Conservation (phyloP, 2,888 invertebrate species). For the Oxyteleia sp. region DNA sequence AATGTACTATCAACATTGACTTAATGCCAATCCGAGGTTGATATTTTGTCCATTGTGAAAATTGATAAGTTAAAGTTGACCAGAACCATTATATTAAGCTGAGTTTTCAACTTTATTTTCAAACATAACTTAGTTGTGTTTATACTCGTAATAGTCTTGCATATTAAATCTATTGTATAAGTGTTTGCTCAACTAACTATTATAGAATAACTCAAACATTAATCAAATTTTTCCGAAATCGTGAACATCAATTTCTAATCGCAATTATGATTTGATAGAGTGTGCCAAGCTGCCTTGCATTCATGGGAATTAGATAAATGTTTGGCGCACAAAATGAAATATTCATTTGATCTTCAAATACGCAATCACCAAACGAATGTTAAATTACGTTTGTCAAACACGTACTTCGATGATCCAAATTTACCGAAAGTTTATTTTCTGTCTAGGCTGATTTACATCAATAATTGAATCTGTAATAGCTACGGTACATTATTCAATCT, state of each 20-base stretch:
- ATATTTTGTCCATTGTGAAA: too few relatives aligned
- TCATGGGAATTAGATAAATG: constrained; percentile 15
- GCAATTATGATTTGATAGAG: neutral
- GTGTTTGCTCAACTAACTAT: too few relatives aligned
- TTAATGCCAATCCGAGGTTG: too few relatives aligned
- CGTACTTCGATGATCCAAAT: constrained; percentile 23
- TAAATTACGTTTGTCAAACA: constrained; percentile 48
- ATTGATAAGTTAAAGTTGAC: too few relatives aligned
- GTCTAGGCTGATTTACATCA: constrained; percentile 38
- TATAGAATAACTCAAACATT: too few relatives aligned
- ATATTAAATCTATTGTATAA: too few relatives aligned
- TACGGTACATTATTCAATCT: constrained; percentile 24
- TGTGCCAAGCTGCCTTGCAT: neutral
- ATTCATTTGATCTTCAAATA: constrained; percentile 46
- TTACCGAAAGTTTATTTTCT: constrained; percentile 46
- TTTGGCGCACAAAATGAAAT: constrained; percentile 38
- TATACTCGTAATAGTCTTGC: too few relatives aligned
- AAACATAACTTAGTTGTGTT: too few relatives aligned
- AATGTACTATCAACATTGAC: too few relatives aligned
- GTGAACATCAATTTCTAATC: neutral
- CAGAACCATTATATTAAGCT: too few relatives aligned
- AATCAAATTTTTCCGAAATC: too few relatives aligned
- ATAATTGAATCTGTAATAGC: constrained; percentile 40
- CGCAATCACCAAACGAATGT: constrained; percentile 38
- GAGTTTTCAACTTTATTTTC: too few relatives aligned